phyloP scores from a whole-genome alignment of 1,140 invertebrate species.

The Zelostemma sp. region DNA sequence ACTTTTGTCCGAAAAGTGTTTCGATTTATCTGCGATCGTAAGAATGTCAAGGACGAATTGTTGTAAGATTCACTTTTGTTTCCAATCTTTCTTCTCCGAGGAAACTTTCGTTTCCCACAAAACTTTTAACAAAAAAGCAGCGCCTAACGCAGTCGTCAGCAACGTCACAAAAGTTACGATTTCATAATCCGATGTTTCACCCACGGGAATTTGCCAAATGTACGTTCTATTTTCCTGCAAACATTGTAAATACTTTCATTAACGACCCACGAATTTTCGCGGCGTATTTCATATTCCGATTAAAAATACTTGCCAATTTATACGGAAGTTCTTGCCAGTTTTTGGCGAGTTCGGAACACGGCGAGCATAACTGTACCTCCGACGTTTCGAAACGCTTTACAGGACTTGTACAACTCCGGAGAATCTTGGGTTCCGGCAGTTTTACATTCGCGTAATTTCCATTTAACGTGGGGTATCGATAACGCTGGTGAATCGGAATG shows the following conservation, averaged over 20 bases:
- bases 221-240: slow-evolving; percentile 49
- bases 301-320: slow-evolving; percentile 43
- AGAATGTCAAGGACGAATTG: too few relatives aligned
- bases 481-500: slow-evolving; percentile 65
- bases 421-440: slow-evolving; percentile 51
- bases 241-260: slow-evolving; percentile 20
- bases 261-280: slow-evolving; percentile 9
- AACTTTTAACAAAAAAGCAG: slow-evolving; percentile 28
- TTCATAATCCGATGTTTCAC: slow-evolving; percentile 25
- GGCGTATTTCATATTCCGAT: not conserved
- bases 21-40: too few relatives aligned
- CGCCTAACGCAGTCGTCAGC: slow-evolving; percentile 23
- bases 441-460: slow-evolving; percentile 48
- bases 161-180: slow-evolving; percentile 23
- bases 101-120: slow-evolving; percentile 14
- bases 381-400: slow-evolving; percentile 55
- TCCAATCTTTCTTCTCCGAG: slow-evolving; percentile 17
- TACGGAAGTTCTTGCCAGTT: slow-evolving; percentile 62
- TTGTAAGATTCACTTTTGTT: too few relatives aligned
- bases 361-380: slow-evolving; percentile 54
- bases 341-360: slow-evolving; percentile 44
- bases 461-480: slow-evolving; percentile 52
- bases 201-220: slow-evolving; percentile 59
- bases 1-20: too few relatives aligned
- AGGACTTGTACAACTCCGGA: slow-evolving; percentile 59